Conservation (phyloP, 1,140 invertebrate genomes). For the Aplysia californica region DNA sequence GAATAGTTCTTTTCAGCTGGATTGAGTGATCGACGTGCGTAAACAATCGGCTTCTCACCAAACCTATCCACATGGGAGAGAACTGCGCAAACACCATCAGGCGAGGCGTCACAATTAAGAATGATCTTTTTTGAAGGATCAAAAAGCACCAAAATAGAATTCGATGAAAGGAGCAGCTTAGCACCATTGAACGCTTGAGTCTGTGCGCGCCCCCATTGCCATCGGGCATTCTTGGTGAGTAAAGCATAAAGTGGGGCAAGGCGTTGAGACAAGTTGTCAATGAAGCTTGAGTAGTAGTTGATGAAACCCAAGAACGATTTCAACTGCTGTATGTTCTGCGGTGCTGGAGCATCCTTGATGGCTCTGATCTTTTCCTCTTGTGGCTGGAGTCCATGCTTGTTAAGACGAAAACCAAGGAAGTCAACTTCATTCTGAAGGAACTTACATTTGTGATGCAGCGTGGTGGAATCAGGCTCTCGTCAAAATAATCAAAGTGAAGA, state of each 20-base stretch:
- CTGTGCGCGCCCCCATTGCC: not conserved
- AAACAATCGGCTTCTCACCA: not conserved
- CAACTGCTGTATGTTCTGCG: not conserved
- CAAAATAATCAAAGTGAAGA: too few species aligned
- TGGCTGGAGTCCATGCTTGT: slow-evolving; percentile 40
- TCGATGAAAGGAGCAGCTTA: not conserved
- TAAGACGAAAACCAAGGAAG: slow-evolving; percentile 60
- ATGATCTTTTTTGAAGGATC: not conserved
- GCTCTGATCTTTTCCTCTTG: slow-evolving; percentile 26
- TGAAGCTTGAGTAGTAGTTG: not conserved
- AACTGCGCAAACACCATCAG: not conserved
- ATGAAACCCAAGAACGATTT: not conserved
- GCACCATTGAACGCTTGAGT: not conserved
- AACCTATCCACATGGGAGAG: not conserved
- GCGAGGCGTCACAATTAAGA: not conserved
- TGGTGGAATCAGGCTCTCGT: too few species aligned
- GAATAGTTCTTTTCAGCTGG: not conserved
- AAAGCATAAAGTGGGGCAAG: not conserved
- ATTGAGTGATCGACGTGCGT: not conserved
- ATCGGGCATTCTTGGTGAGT: not conserved
- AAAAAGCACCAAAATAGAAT: not conserved
- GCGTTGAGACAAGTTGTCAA: not conserved
- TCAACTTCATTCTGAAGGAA: slow-evolving; percentile 49
- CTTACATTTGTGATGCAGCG: slow-evolving; percentile 63
- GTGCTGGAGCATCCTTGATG: not conserved